Evolutionary conservation across 2,888 invertebrate species (phyloP), one percentile per base, ranked within the genome.

Genomic region (Andrena praecox): DNA sequence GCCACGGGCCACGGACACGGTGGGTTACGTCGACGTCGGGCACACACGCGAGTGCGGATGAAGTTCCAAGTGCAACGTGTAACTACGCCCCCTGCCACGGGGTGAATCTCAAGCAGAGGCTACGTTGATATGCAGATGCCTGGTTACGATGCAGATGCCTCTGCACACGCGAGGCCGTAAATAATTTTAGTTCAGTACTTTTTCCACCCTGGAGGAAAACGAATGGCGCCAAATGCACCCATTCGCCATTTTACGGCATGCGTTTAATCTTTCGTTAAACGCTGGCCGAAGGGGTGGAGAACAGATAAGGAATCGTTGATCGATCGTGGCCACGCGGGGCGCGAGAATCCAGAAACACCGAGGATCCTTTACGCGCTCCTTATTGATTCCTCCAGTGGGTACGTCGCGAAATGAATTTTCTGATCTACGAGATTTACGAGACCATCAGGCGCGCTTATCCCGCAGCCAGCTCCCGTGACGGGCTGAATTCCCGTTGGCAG

Each of bases 31-130:
- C 69, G 31, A 76, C 48, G 72, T 77, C 70, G 69, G 16, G 16
- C 12, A 52, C 86, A 80, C 76, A 80, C 63, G 56, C 81, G 75
- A 84, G 74, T 81, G 59, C 50, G 56, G 70, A 82, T 67, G 68
- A 79, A 80, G 71, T 82, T 80, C 77, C 63, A 48, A 42, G 64
- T 35, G 74, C 77, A 76, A 76, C 64, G 67, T 71, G 71, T 62
- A 81, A 70, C 78, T 79, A 79, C 69, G 73, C 4, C 10, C 54
- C 42, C 16, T 64, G 68, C 68, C 67, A 70, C 63, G 56, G 71
- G 71, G 60, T 63, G 75, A 82, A 71, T 68, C 75, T 63, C 63
- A 74, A 84, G 77, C 68, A 83, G 77, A 50, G 62, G 50, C 73
- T 16, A 69, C 73, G 74, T 72, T 77, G 60, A 71, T 77, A 76